phyloP scores from a whole-genome alignment of 2,113 vertebrate species.

The Esox niger region DNA sequence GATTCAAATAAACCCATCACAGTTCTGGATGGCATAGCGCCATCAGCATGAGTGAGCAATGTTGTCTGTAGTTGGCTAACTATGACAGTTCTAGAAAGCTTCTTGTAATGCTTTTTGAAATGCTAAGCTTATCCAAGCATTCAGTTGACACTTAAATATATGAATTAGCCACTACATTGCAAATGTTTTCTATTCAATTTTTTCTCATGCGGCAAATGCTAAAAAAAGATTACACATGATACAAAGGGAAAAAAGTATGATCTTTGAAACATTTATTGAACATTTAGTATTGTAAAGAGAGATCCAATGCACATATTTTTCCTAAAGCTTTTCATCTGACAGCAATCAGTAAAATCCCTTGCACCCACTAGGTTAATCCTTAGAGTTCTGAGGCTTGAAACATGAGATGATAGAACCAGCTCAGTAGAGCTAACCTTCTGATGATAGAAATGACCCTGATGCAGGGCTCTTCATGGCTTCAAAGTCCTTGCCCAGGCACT shows the following conservation, averaged over 20 bases:
- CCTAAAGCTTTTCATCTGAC: too few relatives aligned
- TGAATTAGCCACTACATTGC: neutral
- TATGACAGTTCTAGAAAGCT: conserved; percentile 33
- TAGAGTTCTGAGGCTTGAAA: too few relatives aligned
- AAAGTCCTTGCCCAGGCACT: conserved; percentile 20
- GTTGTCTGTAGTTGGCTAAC: conserved; percentile 41
- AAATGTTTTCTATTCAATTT: neutral
- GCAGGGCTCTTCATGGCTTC: neutral
- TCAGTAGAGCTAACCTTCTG: neutral
- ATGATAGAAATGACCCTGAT: conserved; percentile 17
- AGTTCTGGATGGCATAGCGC: conserved; percentile 19
- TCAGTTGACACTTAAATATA: neutral
- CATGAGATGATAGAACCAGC: neutral
- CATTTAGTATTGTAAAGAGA: too few relatives aligned
- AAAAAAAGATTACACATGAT: neutral
- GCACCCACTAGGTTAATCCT: too few relatives aligned
- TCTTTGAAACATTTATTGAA: too few relatives aligned
- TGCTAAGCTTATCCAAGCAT: neutral
- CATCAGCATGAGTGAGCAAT: conserved; percentile 53
- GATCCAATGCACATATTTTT: too few relatives aligned
- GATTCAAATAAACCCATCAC: conserved; percentile 45
- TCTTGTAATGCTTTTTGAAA: neutral
- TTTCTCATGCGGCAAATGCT: neutral
- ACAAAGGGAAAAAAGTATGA: too few relatives aligned
- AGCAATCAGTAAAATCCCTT: too few relatives aligned